These are phyloP conservation scores for Xiphydria camelus DNA, from an alignment of 2,888 invertebrate genomes.

Conservation along the genomic window DNA sequence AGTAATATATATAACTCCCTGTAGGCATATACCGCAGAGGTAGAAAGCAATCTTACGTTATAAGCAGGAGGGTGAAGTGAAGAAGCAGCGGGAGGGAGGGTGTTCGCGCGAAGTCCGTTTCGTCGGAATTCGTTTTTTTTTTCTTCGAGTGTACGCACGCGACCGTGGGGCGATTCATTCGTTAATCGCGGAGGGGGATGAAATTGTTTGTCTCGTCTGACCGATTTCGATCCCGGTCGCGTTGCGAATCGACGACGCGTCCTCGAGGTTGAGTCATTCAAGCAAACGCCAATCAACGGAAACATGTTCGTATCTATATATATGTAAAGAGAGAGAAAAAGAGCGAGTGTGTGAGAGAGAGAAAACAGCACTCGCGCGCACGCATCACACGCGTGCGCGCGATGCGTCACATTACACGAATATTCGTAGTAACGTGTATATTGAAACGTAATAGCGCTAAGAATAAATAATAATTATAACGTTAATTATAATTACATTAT, in stretches of 20 bases:
- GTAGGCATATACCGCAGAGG: constrained; percentile 24
- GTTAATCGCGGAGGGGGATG: too few relatives aligned
- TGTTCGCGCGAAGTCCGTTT: neutral
- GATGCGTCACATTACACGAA: neutral
- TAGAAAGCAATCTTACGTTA: constrained; percentile 26
- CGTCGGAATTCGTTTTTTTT: constrained; percentile 4
- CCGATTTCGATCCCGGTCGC: too few relatives aligned
- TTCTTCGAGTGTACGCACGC: too few relatives aligned
- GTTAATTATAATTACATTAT: neutral
- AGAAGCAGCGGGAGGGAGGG: constrained; percentile 15
- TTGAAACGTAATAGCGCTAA: neutral
- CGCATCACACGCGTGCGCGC: constrained; percentile 2
- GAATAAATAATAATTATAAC: neutral
- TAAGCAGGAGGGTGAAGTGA: too few relatives aligned
- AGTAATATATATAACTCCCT: constrained; percentile 49
- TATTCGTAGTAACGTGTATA: neutral
- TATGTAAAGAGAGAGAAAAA: neutral
- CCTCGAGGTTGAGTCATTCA: too few relatives aligned
- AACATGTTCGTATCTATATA: too few relatives aligned
- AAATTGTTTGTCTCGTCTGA: too few relatives aligned
- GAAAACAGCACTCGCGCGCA: neutral
- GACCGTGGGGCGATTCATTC: too few relatives aligned
- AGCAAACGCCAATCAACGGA: too few relatives aligned
- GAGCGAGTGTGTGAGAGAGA: too few relatives aligned
- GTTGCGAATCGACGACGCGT: too few relatives aligned